Conservation (phyloP, 2,888 invertebrate species). For the Dioctria linearis region DNA sequence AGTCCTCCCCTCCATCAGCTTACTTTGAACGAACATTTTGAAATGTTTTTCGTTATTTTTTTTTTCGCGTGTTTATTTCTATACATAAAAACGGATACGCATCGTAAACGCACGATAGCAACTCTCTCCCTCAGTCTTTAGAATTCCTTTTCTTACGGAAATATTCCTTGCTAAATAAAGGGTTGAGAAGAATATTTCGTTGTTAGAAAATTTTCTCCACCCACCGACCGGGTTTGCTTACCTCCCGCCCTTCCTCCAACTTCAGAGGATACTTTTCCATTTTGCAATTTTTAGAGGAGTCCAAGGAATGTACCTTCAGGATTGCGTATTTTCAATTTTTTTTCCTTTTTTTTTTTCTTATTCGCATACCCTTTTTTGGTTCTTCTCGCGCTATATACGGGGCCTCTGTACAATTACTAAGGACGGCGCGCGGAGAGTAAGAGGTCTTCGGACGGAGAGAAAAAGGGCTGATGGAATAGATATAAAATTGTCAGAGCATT, state of each 20-base stretch:
- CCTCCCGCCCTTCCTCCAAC: neutral
- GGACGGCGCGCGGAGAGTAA: neutral
- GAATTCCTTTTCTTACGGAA: neutral
- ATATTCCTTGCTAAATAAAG: neutral
- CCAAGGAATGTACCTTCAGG: constrained; percentile 1
- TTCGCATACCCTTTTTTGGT: neutral
- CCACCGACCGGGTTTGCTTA: no score
- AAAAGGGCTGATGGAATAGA: neutral
- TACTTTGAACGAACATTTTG: no score
- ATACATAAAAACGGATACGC: no score
- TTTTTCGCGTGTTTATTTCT: no score
- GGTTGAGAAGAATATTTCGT: neutral
- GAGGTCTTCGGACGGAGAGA: constrained; percentile 10
- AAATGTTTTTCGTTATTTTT: no score
- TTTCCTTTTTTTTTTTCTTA: neutral
- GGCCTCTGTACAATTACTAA: neutral
- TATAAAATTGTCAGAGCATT: neutral
- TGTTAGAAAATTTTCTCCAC: neutral
- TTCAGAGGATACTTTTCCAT: neutral
- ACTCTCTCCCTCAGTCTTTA: neutral
- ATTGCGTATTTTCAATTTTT: constrained; percentile 22
- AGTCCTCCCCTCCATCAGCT: no score
- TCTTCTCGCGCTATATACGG: neutral
- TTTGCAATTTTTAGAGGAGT: constrained; percentile 11
- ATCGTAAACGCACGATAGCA: no score